Evolutionary conservation across 2,888 invertebrate species (phyloP), one percentile per base, ranked within the genome.

Genomic region (Elgonia sp.): DNA sequence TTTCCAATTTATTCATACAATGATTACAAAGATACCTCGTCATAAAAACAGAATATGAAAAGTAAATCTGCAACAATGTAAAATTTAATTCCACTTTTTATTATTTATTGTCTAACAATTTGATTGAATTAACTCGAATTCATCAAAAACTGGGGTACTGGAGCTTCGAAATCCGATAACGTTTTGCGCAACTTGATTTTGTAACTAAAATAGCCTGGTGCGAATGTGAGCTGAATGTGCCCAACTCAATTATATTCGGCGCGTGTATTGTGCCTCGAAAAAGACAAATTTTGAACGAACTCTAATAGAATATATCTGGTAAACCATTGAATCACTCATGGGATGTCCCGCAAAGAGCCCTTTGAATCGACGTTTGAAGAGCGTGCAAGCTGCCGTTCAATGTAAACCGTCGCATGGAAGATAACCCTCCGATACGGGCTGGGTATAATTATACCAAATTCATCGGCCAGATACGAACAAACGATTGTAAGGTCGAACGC

Each of bases 201-300:
- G 83, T 87, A 83, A 83, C 83, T 60, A 57, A 79, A 73, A 76
- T 70, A 86, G 73, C 20, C 60, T 29, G 50, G 29, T 46, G 67
- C 42, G 65, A 69, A 20, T 42, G 72, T 70, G 21, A 91, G 90
- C 90, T 91, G 91, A 92, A 91, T 91, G 84, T 88, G 90, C 89
- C 89, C 92, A 92, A 92, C 91, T 92, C 92, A 92, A 93, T 93
- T 93, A 92, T 90, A 88, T 88, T 89, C 88, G 82, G 84, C 84
- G 72, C 89, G 77, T 85, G 76, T 37, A 75, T 70, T 53, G 73
- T 79, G 39, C 75, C 14, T 60, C 50, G 69, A 85, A 87, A 87
- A 84, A 73, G 84, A 84, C 83, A 77, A 82, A 82, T 50, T 84
- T 84, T 83, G 42, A 67, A 57, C 82, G 67, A 80, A 81, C 40